Percentiles rank a stretch among this genome's conserved stretches.
phyloP scores from a whole-genome alignment of 2,888 invertebrate species.

The Globia sparganii region DNA sequence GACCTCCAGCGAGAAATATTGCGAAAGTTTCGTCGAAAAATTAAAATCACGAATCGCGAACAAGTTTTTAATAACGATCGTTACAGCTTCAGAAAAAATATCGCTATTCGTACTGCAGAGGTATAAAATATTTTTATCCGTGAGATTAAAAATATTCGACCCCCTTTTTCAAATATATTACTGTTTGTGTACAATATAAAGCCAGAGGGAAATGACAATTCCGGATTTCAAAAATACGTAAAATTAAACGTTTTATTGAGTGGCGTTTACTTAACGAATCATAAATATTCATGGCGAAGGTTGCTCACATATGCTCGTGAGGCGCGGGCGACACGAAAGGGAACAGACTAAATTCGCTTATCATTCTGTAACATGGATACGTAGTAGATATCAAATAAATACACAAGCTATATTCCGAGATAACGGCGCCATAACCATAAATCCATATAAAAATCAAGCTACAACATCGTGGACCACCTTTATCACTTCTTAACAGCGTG shows the following conservation, averaged over 20 bases:
- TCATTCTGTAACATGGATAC: slow-evolving; percentile 40
- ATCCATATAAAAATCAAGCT: slow-evolving; percentile 66
- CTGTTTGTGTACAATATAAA: slow-evolving; percentile 58
- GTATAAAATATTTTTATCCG: slow-evolving; percentile 55
- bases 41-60: slow-evolving; percentile 86
- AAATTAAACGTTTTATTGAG: slow-evolving; percentile 74
- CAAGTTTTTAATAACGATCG: slow-evolving; percentile 80
- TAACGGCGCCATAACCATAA: slow-evolving; percentile 64
- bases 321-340: slow-evolving; percentile 46
- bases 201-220: slow-evolving; percentile 62
- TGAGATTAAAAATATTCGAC: slow-evolving; percentile 50
- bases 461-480: slow-evolving; percentile 59
- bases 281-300: slow-evolving; percentile 78
- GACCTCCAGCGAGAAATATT: slow-evolving; percentile 87
- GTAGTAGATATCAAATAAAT: slow-evolving; percentile 22
- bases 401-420: slow-evolving; percentile 50
- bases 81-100: slow-evolving; percentile 73
- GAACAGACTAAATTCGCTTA: slow-evolving; percentile 40
- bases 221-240: slow-evolving; percentile 64
- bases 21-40: slow-evolving; percentile 86
- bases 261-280: slow-evolving; percentile 68
- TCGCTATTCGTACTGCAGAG: slow-evolving; percentile 55
- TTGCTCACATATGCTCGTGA: slow-evolving; percentile 70
- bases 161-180: slow-evolving; percentile 36
- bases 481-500: slow-evolving; percentile 69